A percentile compares a stretch with the other conserved stretches of the same genome.
Conservation (phyloP, 2,113 vertebrate genomes). For the human region GRCh38 chr4:85007501-85008000, state of each 20-base stretch:
- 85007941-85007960: background rate
- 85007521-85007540: background rate
- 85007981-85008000: background rate
- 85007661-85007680: background rate
- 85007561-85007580: background rate
- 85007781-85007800: background rate
- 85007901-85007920: conserved; percentile 28
- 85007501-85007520: background rate
- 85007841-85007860: background rate
- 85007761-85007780: background rate
- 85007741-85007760: background rate
- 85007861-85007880: background rate
- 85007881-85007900: background rate
- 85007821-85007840: background rate
- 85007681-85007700: background rate
- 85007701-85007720: background rate
- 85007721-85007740: background rate
- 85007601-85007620: background rate
- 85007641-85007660: background rate
- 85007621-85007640: background rate
- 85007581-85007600: background rate
- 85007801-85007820: background rate
- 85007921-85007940: background rate
- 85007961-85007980: background rate
- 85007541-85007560: background rate